Base-by-base conservation (phyloP, 2,888 invertebrate genomes). In the Dynastes hyllus region DNA sequence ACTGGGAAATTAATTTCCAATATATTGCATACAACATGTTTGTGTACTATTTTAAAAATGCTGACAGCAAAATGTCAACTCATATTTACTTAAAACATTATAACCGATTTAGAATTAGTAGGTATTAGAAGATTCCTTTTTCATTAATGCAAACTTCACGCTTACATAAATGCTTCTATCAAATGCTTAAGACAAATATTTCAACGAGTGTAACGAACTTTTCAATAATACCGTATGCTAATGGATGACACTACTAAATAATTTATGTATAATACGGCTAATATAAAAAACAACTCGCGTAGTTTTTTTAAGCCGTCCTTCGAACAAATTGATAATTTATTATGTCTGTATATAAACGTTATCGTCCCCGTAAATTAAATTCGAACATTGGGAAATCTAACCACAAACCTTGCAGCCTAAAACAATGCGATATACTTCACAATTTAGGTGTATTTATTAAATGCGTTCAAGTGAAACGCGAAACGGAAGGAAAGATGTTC, bases 261-360 rank as follows among this genome's bases (percentile, higher is more conserved):
- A 75, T 75, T 61, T 75, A 75, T 75, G 73, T 75, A 61, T 75
- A 75, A 75, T 45, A 75, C 73, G 40, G 22, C 73, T 75, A 75
- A 75, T 75, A 75, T 40, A 45, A 75, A 71, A 75, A 75, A 75
- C 73, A 75, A 13, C 45, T 75, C 73, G 45, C 73, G 73, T 75
- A 40, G 40, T 61, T 73, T 50, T 58, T 61, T 75, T 75, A 75
- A 50, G 9, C 22, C 61, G 73, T 75, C 73, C 73, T 75, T 75
- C 61, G 45, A 27, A 75, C 55, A 75, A 75, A 75, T 75, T 45
- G 27, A 61, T 22, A 16, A 22, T 75, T 45, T 75, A 75, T 55
- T 71, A 51, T 51, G 22, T 58, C 53, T 11, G 61, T 45, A 22
- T 40, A 5, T 4, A 22, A 75, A 50, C 45, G 45, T 50, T 50